A percentile compares a stretch with the other conserved stretches of the same genome.
These are phyloP conservation scores for Paragorgia papillata DNA, from an alignment of 92 coral and sea anemone species.

Conservation along the genomic window DNA sequence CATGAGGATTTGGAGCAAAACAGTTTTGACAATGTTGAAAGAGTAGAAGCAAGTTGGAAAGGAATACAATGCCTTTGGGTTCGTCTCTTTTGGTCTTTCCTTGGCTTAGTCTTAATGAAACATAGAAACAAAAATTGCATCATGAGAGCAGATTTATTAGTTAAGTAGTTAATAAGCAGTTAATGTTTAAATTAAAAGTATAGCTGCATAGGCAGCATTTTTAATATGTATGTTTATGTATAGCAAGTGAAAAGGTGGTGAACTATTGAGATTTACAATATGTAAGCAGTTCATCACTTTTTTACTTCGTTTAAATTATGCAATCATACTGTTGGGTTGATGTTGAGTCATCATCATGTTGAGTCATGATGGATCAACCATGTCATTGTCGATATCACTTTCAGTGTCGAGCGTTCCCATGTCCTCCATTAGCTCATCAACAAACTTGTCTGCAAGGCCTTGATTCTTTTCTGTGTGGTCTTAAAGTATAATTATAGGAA, in stretches of 20 bases:
- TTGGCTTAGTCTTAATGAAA: slow-evolving; percentile 43
- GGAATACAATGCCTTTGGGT: slow-evolving; percentile 68
- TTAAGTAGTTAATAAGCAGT: background rate
- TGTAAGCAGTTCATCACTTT: no score
- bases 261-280: no score
- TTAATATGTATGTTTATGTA: no score
- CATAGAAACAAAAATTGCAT: background rate
- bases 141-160: background rate
- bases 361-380: slow-evolving; percentile 12
- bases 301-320: background rate
- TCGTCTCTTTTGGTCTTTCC: slow-evolving; percentile 59
- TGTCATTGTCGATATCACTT: background rate
- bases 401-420: slow-evolving; percentile 28
- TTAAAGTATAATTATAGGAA: no score
- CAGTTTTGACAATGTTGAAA: slow-evolving; percentile 69
- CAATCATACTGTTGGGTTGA: slow-evolving; percentile 4
- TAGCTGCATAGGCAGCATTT: no score
- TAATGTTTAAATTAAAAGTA: background rate
- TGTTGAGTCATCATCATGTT: slow-evolving; percentile 4
- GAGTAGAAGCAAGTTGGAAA: slow-evolving; percentile 46
- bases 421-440: slow-evolving; percentile 38
- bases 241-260: no score
- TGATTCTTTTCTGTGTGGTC: no score
- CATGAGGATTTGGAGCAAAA: slow-evolving; percentile 53
- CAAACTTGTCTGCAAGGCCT: no score